Percentiles rank a stretch among this genome's conserved stretches.
These are phyloP conservation scores for Danio albolineatus DNA, from an alignment of 2,797 vertebrate genomes.

Conservation along the genomic window DNA sequence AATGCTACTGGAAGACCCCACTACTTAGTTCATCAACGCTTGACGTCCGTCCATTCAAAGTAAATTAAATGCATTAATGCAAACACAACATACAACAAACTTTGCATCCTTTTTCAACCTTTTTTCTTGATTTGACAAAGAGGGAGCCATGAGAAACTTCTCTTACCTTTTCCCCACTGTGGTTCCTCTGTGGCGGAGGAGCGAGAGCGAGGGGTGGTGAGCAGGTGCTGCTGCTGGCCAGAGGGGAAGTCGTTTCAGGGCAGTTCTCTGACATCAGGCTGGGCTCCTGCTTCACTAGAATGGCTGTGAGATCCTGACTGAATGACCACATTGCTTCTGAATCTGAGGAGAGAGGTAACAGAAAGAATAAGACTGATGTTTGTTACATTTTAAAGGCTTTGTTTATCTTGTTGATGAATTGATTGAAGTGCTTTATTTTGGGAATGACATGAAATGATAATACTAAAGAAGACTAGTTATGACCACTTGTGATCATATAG, in stretches of 20 bases:
- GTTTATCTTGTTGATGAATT: neutral
- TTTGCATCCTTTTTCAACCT: neutral
- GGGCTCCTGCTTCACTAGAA: constrained; percentile 97
- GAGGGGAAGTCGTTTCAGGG: constrained; percentile 52
- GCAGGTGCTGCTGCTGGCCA: constrained; percentile 60
- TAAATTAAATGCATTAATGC: too few species aligned
- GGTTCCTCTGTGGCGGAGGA: constrained; percentile 81
- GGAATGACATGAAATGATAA: neutral
- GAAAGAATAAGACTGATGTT: neutral
- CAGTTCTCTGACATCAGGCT: constrained; percentile 79
- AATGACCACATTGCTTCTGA: constrained; percentile 91
- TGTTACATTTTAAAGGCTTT: neutral
- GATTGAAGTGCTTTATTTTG: neutral
- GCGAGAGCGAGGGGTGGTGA: constrained; percentile 80
- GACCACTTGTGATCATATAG: too few species aligned
- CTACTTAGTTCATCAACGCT: too few species aligned
- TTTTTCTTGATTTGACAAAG: too few species aligned
- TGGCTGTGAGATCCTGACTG: constrained; percentile 92
- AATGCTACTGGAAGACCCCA: too few species aligned
- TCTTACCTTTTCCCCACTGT: constrained; percentile 82
- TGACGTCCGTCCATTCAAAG: too few species aligned
- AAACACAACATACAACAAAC: neutral
- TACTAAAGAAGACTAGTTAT: neutral
- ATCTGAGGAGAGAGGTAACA: constrained; percentile 73
- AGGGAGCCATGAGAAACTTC: neutral